Percentiles rank a stretch among this genome's conserved stretches.
phyloP scores from a whole-genome alignment of 2,797 vertebrate species.

The Galago senegalensis region DNA sequence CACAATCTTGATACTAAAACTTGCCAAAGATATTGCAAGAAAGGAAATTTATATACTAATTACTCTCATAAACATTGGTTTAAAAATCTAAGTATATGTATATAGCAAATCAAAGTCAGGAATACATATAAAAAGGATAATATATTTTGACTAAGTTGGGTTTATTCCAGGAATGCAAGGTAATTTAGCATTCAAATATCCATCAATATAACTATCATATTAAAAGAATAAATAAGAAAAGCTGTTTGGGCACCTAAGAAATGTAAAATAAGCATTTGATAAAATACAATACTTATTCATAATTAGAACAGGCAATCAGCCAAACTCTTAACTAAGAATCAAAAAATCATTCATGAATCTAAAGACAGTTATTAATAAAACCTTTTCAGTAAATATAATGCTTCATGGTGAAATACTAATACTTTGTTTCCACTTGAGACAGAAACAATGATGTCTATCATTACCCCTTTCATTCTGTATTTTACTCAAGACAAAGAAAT shows the following conservation, averaged over 20 bases:
- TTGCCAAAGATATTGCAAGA: background rate
- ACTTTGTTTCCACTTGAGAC: background rate
- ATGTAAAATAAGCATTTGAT: background rate
- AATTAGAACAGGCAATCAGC: background rate
- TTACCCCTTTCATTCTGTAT: background rate
- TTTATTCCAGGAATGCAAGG: background rate
- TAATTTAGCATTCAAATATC: background rate
- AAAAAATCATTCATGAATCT: background rate
- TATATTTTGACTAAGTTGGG: background rate
- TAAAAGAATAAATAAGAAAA: background rate
- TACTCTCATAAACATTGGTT: background rate
- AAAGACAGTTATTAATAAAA: background rate
- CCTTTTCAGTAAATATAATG: background rate
- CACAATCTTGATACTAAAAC: background rate
- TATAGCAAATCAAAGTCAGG: background rate
- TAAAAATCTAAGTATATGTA: background rate
- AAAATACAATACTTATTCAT: background rate
- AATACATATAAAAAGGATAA: background rate
- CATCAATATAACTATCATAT: background rate
- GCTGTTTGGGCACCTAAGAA: background rate
- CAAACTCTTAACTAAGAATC: background rate
- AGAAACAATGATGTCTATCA: background rate
- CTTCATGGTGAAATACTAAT: background rate
- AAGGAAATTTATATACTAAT: background rate
- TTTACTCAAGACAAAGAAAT: background rate